Evolutionary conservation across 2,113 vertebrate genomes (phyloP).

Genomic region (Sinocyclocheilus anophthalmus): DNA sequence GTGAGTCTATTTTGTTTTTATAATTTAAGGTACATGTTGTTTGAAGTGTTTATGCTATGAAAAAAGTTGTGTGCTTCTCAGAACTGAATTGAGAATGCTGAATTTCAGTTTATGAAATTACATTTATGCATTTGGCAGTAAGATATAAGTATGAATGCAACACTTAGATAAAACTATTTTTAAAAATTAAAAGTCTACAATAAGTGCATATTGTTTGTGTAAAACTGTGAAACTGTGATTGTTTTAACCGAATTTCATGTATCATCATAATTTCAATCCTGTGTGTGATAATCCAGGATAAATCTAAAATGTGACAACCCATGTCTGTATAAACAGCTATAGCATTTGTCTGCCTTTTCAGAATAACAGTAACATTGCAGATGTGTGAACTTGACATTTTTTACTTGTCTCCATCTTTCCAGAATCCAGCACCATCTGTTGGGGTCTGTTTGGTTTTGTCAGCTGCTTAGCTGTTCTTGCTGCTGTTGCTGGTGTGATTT

Average conservation of each 20-base stretch:
- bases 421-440: not conserved
- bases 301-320: not conserved
- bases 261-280: no score
- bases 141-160: no score
- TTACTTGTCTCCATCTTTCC: not conserved
- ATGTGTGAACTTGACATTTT: not conserved
- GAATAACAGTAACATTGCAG: not conserved
- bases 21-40: not conserved
- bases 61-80: not conserved
- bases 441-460: no score
- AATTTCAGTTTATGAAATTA: no score
- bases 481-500: no score
- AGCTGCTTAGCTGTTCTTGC: no score
- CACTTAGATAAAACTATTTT: no score
- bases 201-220: no score
- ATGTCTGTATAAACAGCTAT: not conserved
- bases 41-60: not conserved
- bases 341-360: not conserved
- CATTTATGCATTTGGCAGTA: no score
- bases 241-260: no score
- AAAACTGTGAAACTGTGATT: no score
- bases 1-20: constrained; percentile 19
- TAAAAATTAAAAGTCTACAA: no score
- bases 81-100: not conserved
- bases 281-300: not conserved